These are phyloP conservation scores for Leptopilina myrica DNA, from an alignment of 2,888 invertebrate genomes.

Conservation along the genomic window DNA sequence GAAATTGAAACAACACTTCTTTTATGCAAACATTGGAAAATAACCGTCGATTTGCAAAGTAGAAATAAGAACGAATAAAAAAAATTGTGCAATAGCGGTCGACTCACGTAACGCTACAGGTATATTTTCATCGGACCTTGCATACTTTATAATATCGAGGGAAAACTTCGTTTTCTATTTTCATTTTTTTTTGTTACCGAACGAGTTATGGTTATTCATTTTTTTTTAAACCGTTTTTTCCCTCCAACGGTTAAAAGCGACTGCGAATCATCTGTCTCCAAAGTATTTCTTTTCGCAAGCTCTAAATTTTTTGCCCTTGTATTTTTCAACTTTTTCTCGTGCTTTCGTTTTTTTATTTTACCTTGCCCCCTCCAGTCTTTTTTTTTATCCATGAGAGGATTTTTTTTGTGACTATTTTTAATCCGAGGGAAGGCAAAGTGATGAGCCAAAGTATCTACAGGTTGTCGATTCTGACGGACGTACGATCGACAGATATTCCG, in stretches of 20 bases:
- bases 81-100: constrained; percentile 1
- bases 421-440: constrained; percentile 48
- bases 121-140: constrained; percentile 34
- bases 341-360: neutral
- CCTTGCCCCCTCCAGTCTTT: neutral
- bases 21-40: constrained; percentile 30
- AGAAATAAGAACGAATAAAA: constrained; percentile 15
- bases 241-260: neutral
- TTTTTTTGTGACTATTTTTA: constrained; percentile 44
- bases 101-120: constrained; percentile 21
- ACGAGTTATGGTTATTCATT: constrained; percentile 37
- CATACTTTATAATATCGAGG: constrained; percentile 37
- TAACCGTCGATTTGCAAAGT: constrained; percentile 17
- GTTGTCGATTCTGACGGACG: constrained; percentile 66
- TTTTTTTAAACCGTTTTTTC: constrained; percentile 2
- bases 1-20: neutral
- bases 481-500: constrained; percentile 50
- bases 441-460: constrained; percentile 63
- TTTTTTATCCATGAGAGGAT: neutral
- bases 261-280: constrained; percentile 23
- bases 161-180: constrained; percentile 3
- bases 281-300: constrained; percentile 22
- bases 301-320: neutral
- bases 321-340: neutral
- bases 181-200: constrained; percentile 25